Evolutionary conservation across 2,113 vertebrate species (phyloP).

Genomic region (Fulmarus glacialis): DNA sequence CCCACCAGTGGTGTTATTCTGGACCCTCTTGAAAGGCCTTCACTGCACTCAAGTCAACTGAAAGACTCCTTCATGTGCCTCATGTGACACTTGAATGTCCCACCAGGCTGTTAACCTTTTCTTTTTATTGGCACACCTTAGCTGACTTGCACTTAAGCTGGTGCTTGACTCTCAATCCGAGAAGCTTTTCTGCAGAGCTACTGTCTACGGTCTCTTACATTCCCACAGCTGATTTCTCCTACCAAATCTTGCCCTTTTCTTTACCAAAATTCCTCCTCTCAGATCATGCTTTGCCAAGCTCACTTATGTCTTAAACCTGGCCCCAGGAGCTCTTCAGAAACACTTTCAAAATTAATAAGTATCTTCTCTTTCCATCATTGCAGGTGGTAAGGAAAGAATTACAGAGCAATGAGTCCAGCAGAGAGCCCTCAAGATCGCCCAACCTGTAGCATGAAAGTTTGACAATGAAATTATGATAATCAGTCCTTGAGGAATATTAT

Average conservation of each 20-base stretch:
- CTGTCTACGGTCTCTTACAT: not conserved
- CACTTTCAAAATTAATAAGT: not conserved
- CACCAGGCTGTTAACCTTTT: not conserved
- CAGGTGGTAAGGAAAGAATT: not conserved
- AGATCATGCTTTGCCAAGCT: not conserved
- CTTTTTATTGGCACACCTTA: not conserved
- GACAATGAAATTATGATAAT: not conserved
- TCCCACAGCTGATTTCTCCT: not conserved
- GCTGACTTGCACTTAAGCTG: not conserved
- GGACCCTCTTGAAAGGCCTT: not conserved
- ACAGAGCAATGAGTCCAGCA: not conserved
- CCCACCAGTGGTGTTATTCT: not conserved
- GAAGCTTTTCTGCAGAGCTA: not conserved
- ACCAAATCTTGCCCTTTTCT: not conserved
- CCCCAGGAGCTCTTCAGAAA: not conserved
- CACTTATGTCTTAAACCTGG: not conserved
- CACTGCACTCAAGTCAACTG: not conserved
- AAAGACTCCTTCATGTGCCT: not conserved
- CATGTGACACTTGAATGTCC: not conserved
- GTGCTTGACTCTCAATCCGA: not conserved
- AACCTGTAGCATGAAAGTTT: not conserved
- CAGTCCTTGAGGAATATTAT: not conserved
- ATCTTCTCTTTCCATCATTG: not conserved
- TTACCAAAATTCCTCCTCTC: not conserved
- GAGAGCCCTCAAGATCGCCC: not conserved